These are phyloP conservation scores for Papilio dardanus DNA, from an alignment of 1,140 invertebrate genomes.

Conservation along the genomic window DNA sequence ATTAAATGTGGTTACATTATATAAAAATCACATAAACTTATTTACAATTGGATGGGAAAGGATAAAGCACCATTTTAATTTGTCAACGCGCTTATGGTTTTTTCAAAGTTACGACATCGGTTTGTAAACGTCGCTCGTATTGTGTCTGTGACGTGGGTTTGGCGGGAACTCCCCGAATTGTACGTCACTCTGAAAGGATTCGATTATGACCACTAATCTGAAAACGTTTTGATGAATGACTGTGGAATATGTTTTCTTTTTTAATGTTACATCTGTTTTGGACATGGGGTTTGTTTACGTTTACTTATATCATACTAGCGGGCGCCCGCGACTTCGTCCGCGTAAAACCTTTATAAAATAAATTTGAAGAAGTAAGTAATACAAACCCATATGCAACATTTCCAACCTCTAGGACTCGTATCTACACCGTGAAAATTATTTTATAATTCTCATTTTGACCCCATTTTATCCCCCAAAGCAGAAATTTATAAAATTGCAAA, in stretches of 20 bases:
- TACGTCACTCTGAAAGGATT: conserved; percentile 27
- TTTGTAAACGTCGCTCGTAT: conserved; percentile 33
- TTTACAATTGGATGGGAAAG: background rate
- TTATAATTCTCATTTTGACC: too few species aligned
- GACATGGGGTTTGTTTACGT: background rate
- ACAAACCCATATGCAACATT: too few species aligned
- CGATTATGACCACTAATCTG: conserved; percentile 35
- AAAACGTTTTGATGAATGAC: conserved; percentile 34
- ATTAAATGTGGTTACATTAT: background rate
- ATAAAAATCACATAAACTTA: background rate
- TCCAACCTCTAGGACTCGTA: too few species aligned
- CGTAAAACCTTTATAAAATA: too few species aligned
- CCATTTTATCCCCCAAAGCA: too few species aligned
- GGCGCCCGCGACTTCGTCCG: too few species aligned
- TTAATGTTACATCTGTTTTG: background rate
- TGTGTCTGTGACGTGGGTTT: conserved; percentile 33
- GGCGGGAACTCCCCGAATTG: conserved; percentile 26
- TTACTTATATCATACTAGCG: background rate
- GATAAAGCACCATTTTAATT: conserved; percentile 33
- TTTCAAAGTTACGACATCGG: conserved; percentile 31
- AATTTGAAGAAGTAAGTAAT: too few species aligned
- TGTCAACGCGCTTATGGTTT: conserved; percentile 33
- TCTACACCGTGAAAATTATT: too few species aligned
- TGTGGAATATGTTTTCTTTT: conserved; percentile 29
- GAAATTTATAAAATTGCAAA: too few species aligned